Conservation (phyloP, 2,113 vertebrate species). For the Macquaria australasica region DNA sequence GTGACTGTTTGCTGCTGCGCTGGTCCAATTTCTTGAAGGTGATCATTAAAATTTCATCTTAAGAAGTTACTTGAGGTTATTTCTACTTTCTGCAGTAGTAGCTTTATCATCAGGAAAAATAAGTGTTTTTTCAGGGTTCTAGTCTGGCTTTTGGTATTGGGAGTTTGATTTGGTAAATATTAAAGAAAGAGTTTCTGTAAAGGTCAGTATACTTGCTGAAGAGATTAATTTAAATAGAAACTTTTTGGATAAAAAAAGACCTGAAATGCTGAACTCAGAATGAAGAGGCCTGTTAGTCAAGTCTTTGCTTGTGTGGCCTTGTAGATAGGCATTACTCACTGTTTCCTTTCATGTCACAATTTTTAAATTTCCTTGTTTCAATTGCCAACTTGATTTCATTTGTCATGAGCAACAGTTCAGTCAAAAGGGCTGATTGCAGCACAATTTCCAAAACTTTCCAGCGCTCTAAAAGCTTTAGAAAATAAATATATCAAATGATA, state of each 20-base stretch:
- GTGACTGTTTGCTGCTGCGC: conserved; percentile 7
- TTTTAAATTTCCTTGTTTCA: background rate
- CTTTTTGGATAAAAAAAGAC: background rate
- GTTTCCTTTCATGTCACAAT: background rate
- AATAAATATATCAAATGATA: background rate
- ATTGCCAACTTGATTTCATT: background rate
- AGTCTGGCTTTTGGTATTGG: background rate
- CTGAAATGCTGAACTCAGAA: background rate
- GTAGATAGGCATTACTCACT: background rate
- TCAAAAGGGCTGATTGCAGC: background rate
- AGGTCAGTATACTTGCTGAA: background rate
- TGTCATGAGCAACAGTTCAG: background rate
- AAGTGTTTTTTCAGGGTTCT: background rate
- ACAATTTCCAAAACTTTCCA: background rate
- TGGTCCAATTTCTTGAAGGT: conserved; percentile 15
- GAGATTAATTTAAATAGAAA: background rate
- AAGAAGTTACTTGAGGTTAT: conserved; percentile 17
- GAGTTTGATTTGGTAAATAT: conserved; percentile 17
- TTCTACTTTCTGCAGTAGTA: background rate
- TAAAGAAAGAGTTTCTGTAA: background rate
- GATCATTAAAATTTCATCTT: conserved; percentile 34
- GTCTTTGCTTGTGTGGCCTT: background rate
- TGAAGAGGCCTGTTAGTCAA: background rate
- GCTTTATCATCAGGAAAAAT: background rate
- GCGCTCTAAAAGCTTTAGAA: background rate